These are phyloP conservation scores for Phoebastria nigripes DNA, from an alignment of 2,797 vertebrate genomes.

Conservation along the genomic window DNA sequence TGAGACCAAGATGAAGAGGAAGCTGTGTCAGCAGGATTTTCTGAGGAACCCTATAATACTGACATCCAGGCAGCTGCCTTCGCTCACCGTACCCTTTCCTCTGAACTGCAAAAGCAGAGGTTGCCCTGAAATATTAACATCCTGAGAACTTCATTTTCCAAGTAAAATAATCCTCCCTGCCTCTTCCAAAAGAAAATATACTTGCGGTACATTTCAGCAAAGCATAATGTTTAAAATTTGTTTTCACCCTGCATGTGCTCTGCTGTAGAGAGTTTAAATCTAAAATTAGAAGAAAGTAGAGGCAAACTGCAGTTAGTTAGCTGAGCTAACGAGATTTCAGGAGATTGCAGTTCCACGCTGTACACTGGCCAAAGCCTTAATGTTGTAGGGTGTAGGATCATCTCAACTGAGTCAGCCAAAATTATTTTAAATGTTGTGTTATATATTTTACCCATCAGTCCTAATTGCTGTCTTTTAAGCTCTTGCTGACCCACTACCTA, in stretches of 20 bases:
- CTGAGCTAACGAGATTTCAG: neutral
- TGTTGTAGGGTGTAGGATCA: neutral
- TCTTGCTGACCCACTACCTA: neutral
- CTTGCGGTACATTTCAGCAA: neutral
- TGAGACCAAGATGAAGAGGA: constrained; percentile 21
- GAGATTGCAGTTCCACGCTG: neutral
- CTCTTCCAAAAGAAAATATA: neutral
- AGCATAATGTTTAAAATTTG: neutral
- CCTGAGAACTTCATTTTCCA: neutral
- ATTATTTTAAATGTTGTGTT: neutral
- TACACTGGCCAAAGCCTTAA: neutral
- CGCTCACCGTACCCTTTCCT: neutral
- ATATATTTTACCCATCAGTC: neutral
- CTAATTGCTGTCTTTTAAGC: neutral
- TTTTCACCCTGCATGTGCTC: neutral
- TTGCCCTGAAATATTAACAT: neutral
- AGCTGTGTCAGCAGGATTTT: constrained; percentile 41
- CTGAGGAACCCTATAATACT: neutral
- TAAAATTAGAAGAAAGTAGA: neutral
- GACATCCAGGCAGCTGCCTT: neutral
- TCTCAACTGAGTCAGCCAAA: neutral
- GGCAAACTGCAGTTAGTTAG: neutral
- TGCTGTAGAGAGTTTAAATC: neutral
- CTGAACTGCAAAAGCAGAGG: neutral
- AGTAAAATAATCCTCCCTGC: neutral